Conservation (phyloP, 2,888 invertebrate species). For the Choreutis nemorana region DNA sequence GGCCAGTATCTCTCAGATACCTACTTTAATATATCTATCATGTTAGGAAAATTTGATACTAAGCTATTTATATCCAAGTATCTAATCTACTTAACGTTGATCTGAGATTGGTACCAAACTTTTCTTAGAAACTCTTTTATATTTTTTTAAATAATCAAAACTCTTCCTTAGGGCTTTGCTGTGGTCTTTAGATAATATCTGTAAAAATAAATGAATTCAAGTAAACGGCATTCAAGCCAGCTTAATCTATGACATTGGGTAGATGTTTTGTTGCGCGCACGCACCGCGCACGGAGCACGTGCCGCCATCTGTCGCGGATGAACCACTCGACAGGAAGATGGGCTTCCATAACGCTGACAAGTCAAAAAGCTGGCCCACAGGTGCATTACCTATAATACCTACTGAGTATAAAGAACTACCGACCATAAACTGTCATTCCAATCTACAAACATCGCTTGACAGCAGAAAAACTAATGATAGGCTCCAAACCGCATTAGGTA, state of each 20-base stretch:
- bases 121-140: too few species aligned
- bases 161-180: too few species aligned
- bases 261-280: slow-evolving; percentile 20
- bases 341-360: slow-evolving; percentile 32
- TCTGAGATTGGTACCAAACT: too few species aligned
- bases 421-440: too few species aligned
- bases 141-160: too few species aligned
- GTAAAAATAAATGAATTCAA: too few species aligned
- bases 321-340: slow-evolving; percentile 49
- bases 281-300: slow-evolving; percentile 34
- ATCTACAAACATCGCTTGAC: slow-evolving; percentile 1
- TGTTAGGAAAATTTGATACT: too few species aligned
- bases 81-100: background rate
- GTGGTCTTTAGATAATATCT: too few species aligned
- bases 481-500: slow-evolving; percentile 3
- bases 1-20: slow-evolving; percentile 12
- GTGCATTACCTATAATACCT: slow-evolving; percentile 1
- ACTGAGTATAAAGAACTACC: too few species aligned
- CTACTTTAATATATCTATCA: too few species aligned
- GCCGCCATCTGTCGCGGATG: slow-evolving; percentile 60
- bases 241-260: slow-evolving; percentile 1
- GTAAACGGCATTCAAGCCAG: too few species aligned
- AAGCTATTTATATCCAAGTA: background rate
- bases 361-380: slow-evolving; percentile 4
- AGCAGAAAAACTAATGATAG: slow-evolving; percentile 2